These are phyloP conservation scores for Cyprinodon diabolis DNA, from an alignment of 2,797 vertebrate species.

Conservation along the genomic window DNA sequence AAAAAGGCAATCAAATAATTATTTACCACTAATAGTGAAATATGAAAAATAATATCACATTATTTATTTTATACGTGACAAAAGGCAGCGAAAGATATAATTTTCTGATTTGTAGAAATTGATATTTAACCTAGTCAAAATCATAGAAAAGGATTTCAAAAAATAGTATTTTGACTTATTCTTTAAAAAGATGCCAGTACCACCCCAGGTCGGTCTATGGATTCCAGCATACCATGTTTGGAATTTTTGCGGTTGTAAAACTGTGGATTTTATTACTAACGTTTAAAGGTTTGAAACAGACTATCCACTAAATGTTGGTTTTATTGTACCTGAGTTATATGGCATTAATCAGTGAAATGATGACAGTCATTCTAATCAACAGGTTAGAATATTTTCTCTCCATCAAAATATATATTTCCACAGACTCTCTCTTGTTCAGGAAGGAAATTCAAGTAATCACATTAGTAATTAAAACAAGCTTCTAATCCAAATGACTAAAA, in stretches of 20 bases:
- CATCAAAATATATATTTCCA: neutral
- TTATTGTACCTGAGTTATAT: neutral
- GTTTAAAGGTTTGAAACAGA: neutral
- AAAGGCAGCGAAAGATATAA: neutral
- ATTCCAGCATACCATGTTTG: neutral
- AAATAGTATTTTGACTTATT: neutral
- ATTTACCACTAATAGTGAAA: neutral
- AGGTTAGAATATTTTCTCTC: neutral
- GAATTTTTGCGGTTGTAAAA: no score
- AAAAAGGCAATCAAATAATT: neutral
- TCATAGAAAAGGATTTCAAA: no score
- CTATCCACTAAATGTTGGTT: no score
- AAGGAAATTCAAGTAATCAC: neutral
- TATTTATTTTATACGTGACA: neutral
- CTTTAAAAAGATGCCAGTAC: neutral
- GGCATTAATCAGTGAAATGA: neutral
- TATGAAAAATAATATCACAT: neutral
- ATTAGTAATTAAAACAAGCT: slow-evolving; percentile 25
- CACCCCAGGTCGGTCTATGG: neutral
- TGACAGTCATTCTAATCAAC: neutral
- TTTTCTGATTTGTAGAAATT: neutral
- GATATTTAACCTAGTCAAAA: no score
- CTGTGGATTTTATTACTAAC: neutral
- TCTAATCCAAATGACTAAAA: slow-evolving; percentile 82
- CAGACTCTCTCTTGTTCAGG: neutral